Conservation (phyloP, 2,888 invertebrate genomes). For the Cantharis rustica region DNA sequence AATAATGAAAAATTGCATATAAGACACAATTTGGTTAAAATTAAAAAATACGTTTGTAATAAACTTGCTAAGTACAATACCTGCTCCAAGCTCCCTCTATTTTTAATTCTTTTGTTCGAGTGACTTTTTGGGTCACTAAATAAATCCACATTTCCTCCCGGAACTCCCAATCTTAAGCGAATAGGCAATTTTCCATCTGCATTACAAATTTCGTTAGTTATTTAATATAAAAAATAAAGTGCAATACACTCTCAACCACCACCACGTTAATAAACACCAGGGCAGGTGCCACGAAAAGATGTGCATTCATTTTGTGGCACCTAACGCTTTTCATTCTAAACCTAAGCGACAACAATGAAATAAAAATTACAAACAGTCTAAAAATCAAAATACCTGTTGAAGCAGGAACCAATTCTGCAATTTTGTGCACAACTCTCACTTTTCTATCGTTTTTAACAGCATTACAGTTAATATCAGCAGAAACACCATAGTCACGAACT, state of each 20-base stretch:
- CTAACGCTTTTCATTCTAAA: background rate
- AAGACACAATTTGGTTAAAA: constrained; percentile 6
- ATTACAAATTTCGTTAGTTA: constrained; percentile 16
- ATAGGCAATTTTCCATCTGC: constrained; percentile 53
- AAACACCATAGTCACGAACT: constrained; percentile 24
- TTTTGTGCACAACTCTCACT: constrained; percentile 33
- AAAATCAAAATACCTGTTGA: constrained; percentile 24
- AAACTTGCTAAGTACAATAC: constrained; percentile 49
- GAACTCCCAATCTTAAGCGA: constrained; percentile 51
- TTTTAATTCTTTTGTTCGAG: constrained; percentile 55
- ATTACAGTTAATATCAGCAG: constrained; percentile 25
- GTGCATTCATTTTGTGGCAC: background rate
- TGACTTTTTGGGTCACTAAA: constrained; percentile 46
- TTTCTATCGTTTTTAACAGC: constrained; percentile 27
- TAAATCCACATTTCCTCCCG: constrained; percentile 42
- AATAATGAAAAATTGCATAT: constrained; percentile 7
- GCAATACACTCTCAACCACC: background rate
- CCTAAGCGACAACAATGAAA: background rate
- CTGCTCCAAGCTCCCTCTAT: constrained; percentile 57
- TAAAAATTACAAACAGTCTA: background rate
- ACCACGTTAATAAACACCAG: background rate
- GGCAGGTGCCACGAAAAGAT: background rate
- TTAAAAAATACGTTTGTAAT: constrained; percentile 18
- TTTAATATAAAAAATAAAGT: background rate
- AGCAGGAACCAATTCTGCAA: constrained; percentile 12